Evolutionary conservation across 2,113 vertebrate genomes (phyloP).

Genomic region (Cranoglanis bouderius): DNA sequence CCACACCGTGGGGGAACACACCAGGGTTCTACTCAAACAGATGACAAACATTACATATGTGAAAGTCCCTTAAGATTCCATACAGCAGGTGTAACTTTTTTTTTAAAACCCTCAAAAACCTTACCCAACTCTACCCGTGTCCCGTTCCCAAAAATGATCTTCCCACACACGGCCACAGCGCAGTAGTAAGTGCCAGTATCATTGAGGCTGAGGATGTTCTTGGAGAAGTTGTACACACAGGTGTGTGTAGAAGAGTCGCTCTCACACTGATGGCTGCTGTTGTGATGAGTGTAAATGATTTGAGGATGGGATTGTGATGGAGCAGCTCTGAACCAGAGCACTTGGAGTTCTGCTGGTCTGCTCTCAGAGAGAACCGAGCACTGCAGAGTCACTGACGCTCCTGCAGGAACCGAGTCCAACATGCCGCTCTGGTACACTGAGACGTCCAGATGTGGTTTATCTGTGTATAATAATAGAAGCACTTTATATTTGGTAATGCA

Average conservation of each 20-base stretch:
- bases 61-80: no score
- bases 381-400: slow-evolving; percentile 43
- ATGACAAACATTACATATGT: no score
- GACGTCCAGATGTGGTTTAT: background rate
- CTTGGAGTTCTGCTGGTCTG: slow-evolving; percentile 3
- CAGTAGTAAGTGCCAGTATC: slow-evolving; percentile 64
- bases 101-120: no score
- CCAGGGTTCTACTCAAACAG: no score
- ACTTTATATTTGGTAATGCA: background rate
- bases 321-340: slow-evolving; percentile 45
- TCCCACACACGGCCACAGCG: slow-evolving; percentile 58
- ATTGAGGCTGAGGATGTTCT: slow-evolving; percentile 17
- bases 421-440: background rate
- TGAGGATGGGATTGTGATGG: no score
- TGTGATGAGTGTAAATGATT: no score
- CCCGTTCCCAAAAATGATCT: slow-evolving; percentile 54
- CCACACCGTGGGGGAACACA: no score
- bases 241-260: no score
- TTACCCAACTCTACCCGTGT: background rate
- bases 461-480: background rate
- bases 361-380: slow-evolving; percentile 55
- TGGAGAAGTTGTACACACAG: slow-evolving; percentile 8
- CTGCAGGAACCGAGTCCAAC: background rate
- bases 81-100: no score
- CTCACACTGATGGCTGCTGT: no score